Evolutionary conservation across 2,888 invertebrate genomes (phyloP).

Genomic region (Stenotaenia linearis): DNA sequence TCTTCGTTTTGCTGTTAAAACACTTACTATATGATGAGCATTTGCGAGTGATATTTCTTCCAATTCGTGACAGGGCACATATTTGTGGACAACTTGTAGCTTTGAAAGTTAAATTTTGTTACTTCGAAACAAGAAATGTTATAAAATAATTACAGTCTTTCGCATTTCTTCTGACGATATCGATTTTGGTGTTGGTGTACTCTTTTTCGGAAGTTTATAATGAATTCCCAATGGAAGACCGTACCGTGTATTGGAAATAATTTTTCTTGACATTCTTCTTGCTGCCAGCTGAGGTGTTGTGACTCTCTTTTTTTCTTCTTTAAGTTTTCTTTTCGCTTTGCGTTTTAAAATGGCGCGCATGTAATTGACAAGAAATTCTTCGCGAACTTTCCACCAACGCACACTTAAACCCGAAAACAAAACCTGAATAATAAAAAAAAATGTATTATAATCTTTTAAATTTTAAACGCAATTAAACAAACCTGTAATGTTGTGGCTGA

Average conservation of each 20-base stretch:
- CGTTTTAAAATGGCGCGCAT: background rate
- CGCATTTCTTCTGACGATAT: background rate
- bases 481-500: background rate
- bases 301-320: background rate
- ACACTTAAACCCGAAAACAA: background rate
- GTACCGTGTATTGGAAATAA: background rate
- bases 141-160: background rate
- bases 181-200: background rate
- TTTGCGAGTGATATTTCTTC: background rate
- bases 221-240: background rate
- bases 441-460: background rate
- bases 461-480: background rate
- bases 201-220: background rate
- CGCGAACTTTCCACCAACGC: background rate
- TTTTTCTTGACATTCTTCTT: background rate
- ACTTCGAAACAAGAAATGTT: too few species aligned
- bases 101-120: too few species aligned
- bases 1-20: background rate
- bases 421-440: background rate
- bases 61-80: background rate
- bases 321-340: background rate
- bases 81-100: background rate
- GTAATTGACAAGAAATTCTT: background rate
- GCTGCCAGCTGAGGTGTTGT: background rate
- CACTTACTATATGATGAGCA: background rate